These are phyloP conservation scores for Melitaea athalia DNA, from an alignment of 2,888 invertebrate species.

Conservation along the genomic window DNA sequence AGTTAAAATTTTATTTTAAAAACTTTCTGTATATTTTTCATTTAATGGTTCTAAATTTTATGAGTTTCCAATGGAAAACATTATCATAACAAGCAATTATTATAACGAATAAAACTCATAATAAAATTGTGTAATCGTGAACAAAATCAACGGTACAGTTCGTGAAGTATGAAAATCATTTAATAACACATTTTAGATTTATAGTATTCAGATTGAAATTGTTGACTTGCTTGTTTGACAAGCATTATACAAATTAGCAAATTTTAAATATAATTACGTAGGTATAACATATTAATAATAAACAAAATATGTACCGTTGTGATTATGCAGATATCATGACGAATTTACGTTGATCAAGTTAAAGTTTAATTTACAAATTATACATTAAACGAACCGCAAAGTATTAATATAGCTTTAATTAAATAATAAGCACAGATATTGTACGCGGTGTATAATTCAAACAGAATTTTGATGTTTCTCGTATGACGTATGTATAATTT, in stretches of 20 bases:
- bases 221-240: too few relatives aligned
- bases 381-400: conserved; percentile 18
- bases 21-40: too few relatives aligned
- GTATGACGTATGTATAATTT: conserved; percentile 25
- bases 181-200: too few relatives aligned
- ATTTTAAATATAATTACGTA: neutral
- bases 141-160: too few relatives aligned
- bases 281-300: conserved; percentile 1
- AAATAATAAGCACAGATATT: conserved; percentile 22
- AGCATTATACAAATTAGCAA: neutral
- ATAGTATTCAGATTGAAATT: neutral
- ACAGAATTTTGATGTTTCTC: conserved; percentile 19
- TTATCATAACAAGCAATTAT: too few relatives aligned
- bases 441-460: conserved; percentile 29
- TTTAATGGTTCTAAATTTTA: too few relatives aligned
- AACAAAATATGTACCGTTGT: conserved; percentile 11
- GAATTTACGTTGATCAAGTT: conserved; percentile 7
- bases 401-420: conserved; percentile 24
- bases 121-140: too few relatives aligned
- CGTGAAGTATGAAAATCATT: too few relatives aligned
- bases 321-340: conserved; percentile 10
- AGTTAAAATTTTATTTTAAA: too few relatives aligned
- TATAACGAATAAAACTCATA: too few relatives aligned
- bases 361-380: conserved; percentile 16
- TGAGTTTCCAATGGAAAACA: too few relatives aligned